phyloP scores from a whole-genome alignment of 2,113 vertebrate species.

The Sturnira hondurensis region DNA sequence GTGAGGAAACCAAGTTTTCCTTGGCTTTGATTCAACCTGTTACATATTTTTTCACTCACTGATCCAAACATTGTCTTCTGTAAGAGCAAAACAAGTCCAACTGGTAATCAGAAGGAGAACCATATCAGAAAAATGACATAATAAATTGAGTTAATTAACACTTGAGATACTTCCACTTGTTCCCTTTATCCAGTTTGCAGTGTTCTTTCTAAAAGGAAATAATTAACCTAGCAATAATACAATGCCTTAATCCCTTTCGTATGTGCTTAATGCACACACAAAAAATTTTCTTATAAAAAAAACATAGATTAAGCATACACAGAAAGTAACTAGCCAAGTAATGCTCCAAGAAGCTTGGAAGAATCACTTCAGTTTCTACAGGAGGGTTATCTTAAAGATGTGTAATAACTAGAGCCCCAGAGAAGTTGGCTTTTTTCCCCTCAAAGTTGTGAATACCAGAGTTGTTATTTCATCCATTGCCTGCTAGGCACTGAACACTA shows the following conservation, averaged over 20 bases:
- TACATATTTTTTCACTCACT: background rate
- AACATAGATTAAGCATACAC: background rate
- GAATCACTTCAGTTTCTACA: background rate
- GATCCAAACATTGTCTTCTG: background rate
- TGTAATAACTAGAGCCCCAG: background rate
- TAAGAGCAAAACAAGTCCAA: background rate
- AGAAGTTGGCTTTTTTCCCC: background rate
- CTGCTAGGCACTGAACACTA: background rate
- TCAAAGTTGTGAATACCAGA: background rate
- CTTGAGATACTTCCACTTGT: background rate
- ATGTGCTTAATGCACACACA: background rate
- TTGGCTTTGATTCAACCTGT: background rate
- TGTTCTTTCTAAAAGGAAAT: background rate
- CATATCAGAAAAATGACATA: background rate
- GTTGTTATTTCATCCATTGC: background rate
- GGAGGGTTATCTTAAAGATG: background rate
- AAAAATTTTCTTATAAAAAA: background rate
- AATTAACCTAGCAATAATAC: background rate
- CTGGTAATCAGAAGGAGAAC: background rate
- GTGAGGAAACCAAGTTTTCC: background rate
- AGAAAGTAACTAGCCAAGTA: background rate
- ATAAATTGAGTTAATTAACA: background rate
- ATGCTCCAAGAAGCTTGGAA: background rate
- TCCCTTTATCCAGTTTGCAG: background rate
- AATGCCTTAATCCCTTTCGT: background rate